Percentiles rank a stretch among this genome's conserved stretches.
Conservation (phyloP, 92 coral and sea anemone species). For the Parazoanthus atlanticus region DNA sequence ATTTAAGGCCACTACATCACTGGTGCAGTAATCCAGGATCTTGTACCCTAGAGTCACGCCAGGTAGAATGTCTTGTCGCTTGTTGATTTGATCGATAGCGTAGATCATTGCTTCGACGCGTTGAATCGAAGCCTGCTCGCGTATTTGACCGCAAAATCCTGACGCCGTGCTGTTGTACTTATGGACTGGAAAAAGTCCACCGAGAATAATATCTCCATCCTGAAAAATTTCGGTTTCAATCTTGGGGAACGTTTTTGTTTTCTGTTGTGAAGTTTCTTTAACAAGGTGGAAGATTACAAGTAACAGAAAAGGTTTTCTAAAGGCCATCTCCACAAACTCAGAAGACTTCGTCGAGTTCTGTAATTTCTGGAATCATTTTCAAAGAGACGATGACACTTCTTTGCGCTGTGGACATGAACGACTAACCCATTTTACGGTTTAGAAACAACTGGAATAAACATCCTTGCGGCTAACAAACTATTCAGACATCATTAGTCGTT, state of each 20-base stretch:
- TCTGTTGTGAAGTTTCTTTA: background rate
- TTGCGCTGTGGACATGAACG: background rate
- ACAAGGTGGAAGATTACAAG: background rate
- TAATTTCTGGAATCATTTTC: background rate
- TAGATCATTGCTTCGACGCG: constrained; percentile 57
- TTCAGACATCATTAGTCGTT: constrained; percentile 17
- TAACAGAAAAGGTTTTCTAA: background rate
- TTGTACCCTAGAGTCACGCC: constrained; percentile 50
- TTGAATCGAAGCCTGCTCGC: constrained; percentile 50
- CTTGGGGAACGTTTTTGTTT: background rate
- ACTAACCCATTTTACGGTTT: background rate
- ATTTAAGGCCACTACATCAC: constrained; percentile 49
- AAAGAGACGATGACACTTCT: background rate
- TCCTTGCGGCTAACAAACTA: background rate
- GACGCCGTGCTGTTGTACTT: constrained; percentile 43
- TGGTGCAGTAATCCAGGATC: constrained; percentile 54
- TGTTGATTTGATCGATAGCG: constrained; percentile 55
- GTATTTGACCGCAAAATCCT: constrained; percentile 40
- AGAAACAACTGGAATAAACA: background rate
- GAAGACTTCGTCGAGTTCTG: background rate
- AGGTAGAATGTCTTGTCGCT: constrained; percentile 26
- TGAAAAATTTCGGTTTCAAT: constrained; percentile 36
- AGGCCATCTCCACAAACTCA: constrained; percentile 1
- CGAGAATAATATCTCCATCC: constrained; percentile 57
- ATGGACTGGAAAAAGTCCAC: constrained; percentile 63